Conservation (phyloP, 2,113 vertebrate species). For the Phaethon lepturus region DNA sequence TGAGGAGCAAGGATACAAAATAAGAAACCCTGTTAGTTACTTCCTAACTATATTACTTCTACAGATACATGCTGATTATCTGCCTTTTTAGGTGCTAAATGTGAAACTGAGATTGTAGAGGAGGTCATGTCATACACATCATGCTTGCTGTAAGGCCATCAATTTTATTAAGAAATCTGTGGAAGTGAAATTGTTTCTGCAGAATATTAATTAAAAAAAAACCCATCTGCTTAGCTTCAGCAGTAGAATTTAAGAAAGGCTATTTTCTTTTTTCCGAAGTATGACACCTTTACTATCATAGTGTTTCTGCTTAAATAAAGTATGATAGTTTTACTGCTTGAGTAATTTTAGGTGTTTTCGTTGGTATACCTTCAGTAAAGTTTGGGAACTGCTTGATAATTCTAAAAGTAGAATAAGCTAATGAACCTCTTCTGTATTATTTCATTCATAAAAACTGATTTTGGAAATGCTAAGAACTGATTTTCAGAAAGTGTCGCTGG, state of each 20-base stretch:
- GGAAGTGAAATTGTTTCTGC: neutral
- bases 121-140: neutral
- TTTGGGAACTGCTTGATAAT: neutral
- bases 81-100: too few relatives aligned
- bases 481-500: neutral
- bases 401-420: neutral
- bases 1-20: neutral
- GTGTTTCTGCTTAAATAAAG: neutral
- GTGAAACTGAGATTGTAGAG: neutral
- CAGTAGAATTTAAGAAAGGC: neutral
- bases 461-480: neutral
- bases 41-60: neutral
- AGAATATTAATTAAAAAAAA: neutral
- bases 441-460: neutral
- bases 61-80: fast-evolving
- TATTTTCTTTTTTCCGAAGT: neutral
- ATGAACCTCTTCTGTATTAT: neutral
- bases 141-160: neutral
- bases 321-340: neutral
- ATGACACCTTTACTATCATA: neutral
- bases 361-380: neutral
- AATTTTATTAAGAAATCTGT: neutral
- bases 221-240: neutral
- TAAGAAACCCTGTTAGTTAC: neutral
- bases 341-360: neutral